A percentile compares a stretch with the other conserved stretches of the same genome.
phyloP scores from a whole-genome alignment of 1,140 invertebrate genomes.

The Drosophila lacertosa region DNA sequence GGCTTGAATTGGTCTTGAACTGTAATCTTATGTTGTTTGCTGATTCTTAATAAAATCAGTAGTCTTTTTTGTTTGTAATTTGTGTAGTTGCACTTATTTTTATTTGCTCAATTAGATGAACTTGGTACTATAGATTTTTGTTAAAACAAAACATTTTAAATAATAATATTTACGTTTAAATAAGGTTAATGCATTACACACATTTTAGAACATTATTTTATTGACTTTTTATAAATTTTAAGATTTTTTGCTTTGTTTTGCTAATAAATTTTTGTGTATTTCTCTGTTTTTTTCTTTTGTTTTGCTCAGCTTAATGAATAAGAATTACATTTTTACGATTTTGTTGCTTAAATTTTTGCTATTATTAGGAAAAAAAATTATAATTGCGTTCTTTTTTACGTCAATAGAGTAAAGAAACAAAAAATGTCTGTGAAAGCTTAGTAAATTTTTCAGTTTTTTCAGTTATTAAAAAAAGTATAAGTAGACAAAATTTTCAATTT shows the following conservation, averaged over 20 bases:
- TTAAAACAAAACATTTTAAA: conserved; percentile 73
- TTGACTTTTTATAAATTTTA: conserved; percentile 77
- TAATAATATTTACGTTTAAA: conserved; percentile 74
- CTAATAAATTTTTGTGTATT: conserved; percentile 74
- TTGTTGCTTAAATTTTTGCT: conserved; percentile 59
- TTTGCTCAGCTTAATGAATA: conserved; percentile 69
- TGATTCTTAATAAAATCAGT: conserved; percentile 16
- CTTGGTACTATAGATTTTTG: conserved; percentile 44
- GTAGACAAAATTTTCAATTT: conserved; percentile 32
- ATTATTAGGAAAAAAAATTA: conserved; percentile 60
- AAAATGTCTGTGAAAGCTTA: conserved; percentile 62
- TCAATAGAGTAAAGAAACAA: conserved; percentile 52
- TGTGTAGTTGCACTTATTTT: conserved; percentile 50
- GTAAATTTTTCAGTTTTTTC: conserved; percentile 36
- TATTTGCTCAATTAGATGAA: conserved; percentile 53
- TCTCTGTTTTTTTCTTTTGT: conserved; percentile 53
- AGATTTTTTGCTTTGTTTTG: conserved; percentile 70
- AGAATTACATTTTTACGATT: conserved; percentile 65
- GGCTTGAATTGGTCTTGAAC: conserved; percentile 16
- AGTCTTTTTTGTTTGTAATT: conserved; percentile 12
- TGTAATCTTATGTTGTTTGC: conserved; percentile 4
- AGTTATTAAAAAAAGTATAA: conserved; percentile 20
- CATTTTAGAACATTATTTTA: conserved; percentile 82
- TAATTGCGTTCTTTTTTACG: conserved; percentile 46
- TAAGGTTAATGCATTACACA: conserved; percentile 79